Percentiles rank a stretch among this genome's conserved stretches.
Conservation (phyloP, 1,140 invertebrate genomes). For the Thaumatotibia leucotreta region DNA sequence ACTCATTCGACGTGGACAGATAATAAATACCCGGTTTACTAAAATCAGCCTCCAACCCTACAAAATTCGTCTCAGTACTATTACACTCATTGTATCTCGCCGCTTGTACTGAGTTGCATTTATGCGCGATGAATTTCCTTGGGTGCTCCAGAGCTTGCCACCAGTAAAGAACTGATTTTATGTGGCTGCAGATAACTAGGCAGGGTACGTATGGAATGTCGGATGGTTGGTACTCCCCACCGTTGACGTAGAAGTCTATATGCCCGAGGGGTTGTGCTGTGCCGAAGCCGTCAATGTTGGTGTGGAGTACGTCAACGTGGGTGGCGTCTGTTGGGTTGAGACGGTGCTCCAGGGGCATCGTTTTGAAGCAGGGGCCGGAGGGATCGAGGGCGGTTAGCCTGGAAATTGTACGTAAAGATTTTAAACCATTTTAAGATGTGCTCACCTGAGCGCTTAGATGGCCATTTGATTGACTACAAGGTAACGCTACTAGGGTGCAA, state of each 20-base stretch:
- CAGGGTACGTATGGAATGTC: conserved; percentile 60
- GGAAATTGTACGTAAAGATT: not conserved
- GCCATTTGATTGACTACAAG: no score
- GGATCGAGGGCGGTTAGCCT: conserved; percentile 82
- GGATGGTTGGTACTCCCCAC: conserved; percentile 81
- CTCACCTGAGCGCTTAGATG: not conserved
- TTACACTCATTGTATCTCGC: conserved; percentile 56
- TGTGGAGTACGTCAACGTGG: conserved; percentile 81
- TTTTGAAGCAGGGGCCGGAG: conserved; percentile 78
- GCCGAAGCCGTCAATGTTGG: conserved; percentile 84
- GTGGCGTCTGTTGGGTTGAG: conserved; percentile 77
- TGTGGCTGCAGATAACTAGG: conserved; percentile 55
- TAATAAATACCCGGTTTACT: conserved; percentile 54
- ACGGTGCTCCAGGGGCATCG: conserved; percentile 68
- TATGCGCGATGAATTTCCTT: conserved; percentile 52
- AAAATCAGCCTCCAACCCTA: conserved; percentile 50
- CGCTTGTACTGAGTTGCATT: conserved; percentile 54
- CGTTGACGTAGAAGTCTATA: conserved; percentile 86
- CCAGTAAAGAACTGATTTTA: conserved; percentile 52
- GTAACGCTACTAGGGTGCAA: no score
- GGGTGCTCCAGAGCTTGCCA: conserved; percentile 61
- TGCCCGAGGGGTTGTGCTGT: conserved; percentile 81
- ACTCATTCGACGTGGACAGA: conserved; percentile 52
- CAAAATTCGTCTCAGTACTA: conserved; percentile 41
- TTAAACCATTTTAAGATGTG: not conserved